Evolutionary conservation across 2,797 vertebrate genomes (phyloP), one percentile per base, ranked within the genome.

Genomic region (Manis pentadactyla): DNA sequence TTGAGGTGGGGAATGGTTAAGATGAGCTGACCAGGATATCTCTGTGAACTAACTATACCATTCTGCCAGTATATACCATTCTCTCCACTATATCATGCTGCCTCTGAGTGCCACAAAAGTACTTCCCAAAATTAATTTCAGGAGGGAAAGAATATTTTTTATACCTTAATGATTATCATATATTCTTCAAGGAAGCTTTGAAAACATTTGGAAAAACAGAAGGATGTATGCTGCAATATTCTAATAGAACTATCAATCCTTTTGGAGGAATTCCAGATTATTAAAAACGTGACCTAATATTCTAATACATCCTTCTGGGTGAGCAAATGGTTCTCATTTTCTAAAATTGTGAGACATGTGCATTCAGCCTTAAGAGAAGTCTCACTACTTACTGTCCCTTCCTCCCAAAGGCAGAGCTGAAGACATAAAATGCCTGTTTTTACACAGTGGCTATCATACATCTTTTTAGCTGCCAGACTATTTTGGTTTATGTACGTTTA

Each of bases 121-220:
- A 63, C 4, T 23, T 77, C 18, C 19, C 29, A 39, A 77, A 46
- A 37, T 63, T 57, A 88, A 90, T 5, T 93, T 64, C 23, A 68
- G 42, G 59, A 97, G 81, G n/a, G 31, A 77, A 66, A 88, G 13
- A 31, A 53, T 4, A 61, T 14, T 34, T 88, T 18, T 53, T n/a
- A 87, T 10, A 87, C 61, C 29, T 89, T 86, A 79, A 86, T 90
- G 49, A 53, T 13, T 55, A 37, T 87, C 74, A 93, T 46, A 14
- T 31, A 90, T 66, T 93, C 51, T 89, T 82, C 34, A 94, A 79
- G 53, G 59, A 93, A 95, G 53, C 15, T 95, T 96, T 75, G n/a
- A 79, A 93, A 96, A 86, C 75, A 93, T 93, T 83, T 91, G 19
- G 31, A 55, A 66, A 92, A 78, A 42, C 0, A 86, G 2, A 86